Base-by-base conservation (phyloP, 2,797 vertebrate species). In the Enteromius argenteus region DNA sequence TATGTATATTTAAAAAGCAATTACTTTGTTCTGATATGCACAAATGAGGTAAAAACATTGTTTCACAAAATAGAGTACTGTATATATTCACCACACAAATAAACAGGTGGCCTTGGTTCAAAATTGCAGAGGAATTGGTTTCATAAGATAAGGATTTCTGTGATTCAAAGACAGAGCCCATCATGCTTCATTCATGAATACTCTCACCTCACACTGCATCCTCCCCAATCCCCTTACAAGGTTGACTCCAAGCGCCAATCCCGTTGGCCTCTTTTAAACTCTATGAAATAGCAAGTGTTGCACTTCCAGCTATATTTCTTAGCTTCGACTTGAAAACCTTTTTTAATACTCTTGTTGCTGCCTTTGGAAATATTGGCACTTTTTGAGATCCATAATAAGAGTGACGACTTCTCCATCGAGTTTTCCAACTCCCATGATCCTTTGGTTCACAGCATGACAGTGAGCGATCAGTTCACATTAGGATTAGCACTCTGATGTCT, bases 41-140 rank as follows among this genome's bases (percentile, higher is more conserved):
- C 94, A 95, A 93, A 94, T 92, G 90, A 94, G 92, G 94, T 95
- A 94, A 94, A 94, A 94, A 93, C 92, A 92, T 91, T 86, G 92
- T 90, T 91, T 91, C 92, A 93, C 90, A 93, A 93, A 88, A 88
- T 87, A 91, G 85, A 87, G 77, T 81, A 90, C 83, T 92, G 73
- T 75, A 90, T 91, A 93, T 93, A 94, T 90, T 91, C 91, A 76
- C 88, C 91, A 93, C 91, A 94, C 92, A 93, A 94, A 91, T 93
- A 85, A 90, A 87, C 92, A 89, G 90, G 91, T 92, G 91, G 92
- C 3, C 83, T 90, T 88, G 90, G 92, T 92, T 90, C 91, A 91
- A 92, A 91, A 93, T 92, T 87, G 89, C 91, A 85, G 87, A 30
- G 79, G 84, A 90, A 64, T 75, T 68, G 84, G 79, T 83, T 77